A percentile compares a stretch with the other conserved stretches of the same genome.
Evolutionary conservation across 2,888 invertebrate genomes (phyloP).

Genomic region (Synergus itoensis): DNA sequence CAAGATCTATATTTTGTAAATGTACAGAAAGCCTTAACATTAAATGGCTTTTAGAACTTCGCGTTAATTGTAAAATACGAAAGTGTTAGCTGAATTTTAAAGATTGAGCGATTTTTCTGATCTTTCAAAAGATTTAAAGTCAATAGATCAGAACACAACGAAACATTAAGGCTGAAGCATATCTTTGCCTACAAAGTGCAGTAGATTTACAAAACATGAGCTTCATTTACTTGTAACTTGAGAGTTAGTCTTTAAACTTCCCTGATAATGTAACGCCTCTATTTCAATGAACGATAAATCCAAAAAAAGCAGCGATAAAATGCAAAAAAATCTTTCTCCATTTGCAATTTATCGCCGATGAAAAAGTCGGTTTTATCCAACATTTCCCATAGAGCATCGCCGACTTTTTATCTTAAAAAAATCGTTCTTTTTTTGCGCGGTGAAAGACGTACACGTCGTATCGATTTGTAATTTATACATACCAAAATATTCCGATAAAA

Average conservation of each 20-base stretch:
- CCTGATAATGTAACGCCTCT: constrained; percentile 27
- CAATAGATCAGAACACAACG: constrained; percentile 38
- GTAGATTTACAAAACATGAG: constrained; percentile 34
- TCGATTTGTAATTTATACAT: constrained; percentile 44
- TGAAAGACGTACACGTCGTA: constrained; percentile 50
- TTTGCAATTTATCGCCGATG: background rate
- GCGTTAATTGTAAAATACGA: constrained; percentile 23
- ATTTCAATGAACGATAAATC: constrained; percentile 40
- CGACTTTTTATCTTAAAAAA: constrained; percentile 39
- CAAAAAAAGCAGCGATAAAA: background rate
- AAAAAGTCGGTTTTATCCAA: constrained; percentile 1
- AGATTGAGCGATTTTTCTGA: constrained; percentile 42
- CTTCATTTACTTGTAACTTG: constrained; percentile 31
- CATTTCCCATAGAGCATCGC: constrained; percentile 25
- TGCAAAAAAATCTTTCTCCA: background rate
- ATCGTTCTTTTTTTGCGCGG: constrained; percentile 54
- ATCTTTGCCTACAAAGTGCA: constrained; percentile 38
- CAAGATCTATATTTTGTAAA: constrained; percentile 30
- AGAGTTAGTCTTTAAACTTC: constrained; percentile 39
- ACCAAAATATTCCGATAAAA: constrained; percentile 47
- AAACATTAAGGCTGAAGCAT: constrained; percentile 39
- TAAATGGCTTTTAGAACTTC: constrained; percentile 35
- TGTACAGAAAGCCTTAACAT: constrained; percentile 35
- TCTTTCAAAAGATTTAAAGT: constrained; percentile 32
- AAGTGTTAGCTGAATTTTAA: constrained; percentile 26